These are phyloP conservation scores for Caenorhabditis afra DNA, from an alignment of 2,888 invertebrate genomes.

Conservation along the genomic window DNA sequence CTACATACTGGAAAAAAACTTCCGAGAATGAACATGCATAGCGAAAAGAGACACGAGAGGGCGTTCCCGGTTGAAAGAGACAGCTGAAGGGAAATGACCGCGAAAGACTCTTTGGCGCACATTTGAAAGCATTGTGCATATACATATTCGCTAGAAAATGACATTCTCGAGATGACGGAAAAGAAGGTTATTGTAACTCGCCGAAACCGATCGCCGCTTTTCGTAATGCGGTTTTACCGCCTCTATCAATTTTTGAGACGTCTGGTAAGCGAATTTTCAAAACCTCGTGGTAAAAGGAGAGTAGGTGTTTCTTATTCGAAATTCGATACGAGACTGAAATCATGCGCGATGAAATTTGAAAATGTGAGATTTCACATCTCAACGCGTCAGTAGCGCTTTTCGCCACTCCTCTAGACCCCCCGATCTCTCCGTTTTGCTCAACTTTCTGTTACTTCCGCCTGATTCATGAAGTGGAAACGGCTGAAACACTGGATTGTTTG, in stretches of 20 bases:
- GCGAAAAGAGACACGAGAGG: slow-evolving; percentile 45
- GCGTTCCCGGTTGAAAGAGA: slow-evolving; percentile 49
- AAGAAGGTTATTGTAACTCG: slow-evolving; percentile 27
- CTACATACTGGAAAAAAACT: slow-evolving; percentile 32
- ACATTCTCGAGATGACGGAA: slow-evolving; percentile 20
- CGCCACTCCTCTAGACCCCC: background rate
- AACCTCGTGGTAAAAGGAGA: slow-evolving; percentile 3
- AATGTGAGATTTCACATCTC: slow-evolving; percentile 52
- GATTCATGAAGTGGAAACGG: slow-evolving; percentile 20
- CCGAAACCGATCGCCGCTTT: slow-evolving; percentile 20
- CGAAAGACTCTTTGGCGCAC: slow-evolving; percentile 2
- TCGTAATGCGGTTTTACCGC: slow-evolving; percentile 38
- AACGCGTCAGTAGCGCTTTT: slow-evolving; percentile 2
- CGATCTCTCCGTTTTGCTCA: background rate
- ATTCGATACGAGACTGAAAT: slow-evolving; percentile 48
- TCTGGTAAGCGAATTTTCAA: slow-evolving; percentile 35
- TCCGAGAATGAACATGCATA: slow-evolving; percentile 30
- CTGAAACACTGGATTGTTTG: slow-evolving; percentile 19
- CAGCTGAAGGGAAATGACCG: slow-evolving; percentile 13
- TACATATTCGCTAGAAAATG: slow-evolving; percentile 33
- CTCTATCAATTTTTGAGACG: slow-evolving; percentile 41
- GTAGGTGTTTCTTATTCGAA: slow-evolving; percentile 23
- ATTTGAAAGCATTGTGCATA: slow-evolving; percentile 32
- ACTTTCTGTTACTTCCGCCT: background rate
- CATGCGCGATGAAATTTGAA: slow-evolving; percentile 52